A percentile compares a stretch with the other conserved stretches of the same genome.
These are phyloP conservation scores for Procambarus clarkii DNA, from an alignment of 1,140 invertebrate species.

Conservation along the genomic window DNA sequence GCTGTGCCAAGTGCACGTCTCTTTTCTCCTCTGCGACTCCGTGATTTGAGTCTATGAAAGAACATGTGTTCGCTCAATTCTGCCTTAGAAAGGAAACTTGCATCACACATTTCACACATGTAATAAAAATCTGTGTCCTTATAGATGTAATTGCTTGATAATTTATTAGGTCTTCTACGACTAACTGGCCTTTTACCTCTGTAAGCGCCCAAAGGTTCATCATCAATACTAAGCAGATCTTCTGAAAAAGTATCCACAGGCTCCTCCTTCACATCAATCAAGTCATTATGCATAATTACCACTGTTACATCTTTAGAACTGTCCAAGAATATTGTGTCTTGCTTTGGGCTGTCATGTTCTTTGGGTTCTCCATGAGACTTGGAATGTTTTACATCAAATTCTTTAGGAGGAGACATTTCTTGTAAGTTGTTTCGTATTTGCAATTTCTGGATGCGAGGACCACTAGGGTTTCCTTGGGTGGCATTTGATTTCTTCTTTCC, in stretches of 20 bases:
- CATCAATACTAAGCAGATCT: background rate
- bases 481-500: background rate
- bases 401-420: background rate
- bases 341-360: background rate
- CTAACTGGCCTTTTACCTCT: background rate
- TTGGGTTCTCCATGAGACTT: background rate
- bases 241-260: background rate
- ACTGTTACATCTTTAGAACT: background rate
- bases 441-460: background rate
- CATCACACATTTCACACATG: conserved; percentile 67
- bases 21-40: conserved; percentile 57
- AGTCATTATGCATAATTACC: background rate
- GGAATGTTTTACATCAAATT: background rate
- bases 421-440: background rate
- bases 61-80: conserved; percentile 65
- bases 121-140: conserved; percentile 55
- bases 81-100: conserved; percentile 53
- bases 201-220: background rate
- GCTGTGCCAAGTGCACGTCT: background rate
- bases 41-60: conserved; percentile 58
- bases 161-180: conserved; percentile 29
- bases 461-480: background rate
- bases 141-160: conserved; percentile 41
- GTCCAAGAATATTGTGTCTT: background rate
- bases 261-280: background rate